Base-by-base conservation (phyloP, 2,113 vertebrate species). In the Holacanthus passer region DNA sequence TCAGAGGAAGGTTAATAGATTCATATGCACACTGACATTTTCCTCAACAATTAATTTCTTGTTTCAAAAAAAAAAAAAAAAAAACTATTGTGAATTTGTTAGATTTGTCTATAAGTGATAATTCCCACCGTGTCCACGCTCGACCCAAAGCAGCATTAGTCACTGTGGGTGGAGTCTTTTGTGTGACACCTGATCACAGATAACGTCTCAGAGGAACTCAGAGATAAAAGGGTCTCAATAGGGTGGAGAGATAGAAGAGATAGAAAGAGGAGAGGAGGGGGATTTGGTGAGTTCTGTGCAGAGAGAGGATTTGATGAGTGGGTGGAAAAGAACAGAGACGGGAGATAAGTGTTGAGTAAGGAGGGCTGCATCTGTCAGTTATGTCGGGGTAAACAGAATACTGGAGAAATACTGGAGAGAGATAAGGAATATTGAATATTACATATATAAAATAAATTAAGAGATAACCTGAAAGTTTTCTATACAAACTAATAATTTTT, bases 321-420 rank as follows among this genome's bases (percentile, higher is more conserved):
- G 68, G 68, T 74, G 74, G 82, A 82, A 64, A 84, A 82, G 62
- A 80, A 67, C 37, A 75, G 69, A 77, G 60, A 75, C 60, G 69
- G 48, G 27, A 71, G 78, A 82, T 81, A 85, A 72, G 53, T 88
- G 20, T 70, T 64, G 47, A 56, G 81, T 55, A 39, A 64, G 68
- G 60, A 81, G 12, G 11, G 67, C 67, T 72, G 59, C 68, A 78
- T 71, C 79, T 75, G 77, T 75, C 65, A 60, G 31, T 73, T 48
- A 48, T 48, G 9, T 52, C 50, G 1, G 7, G 12, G 6, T 22
- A 32, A 45, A 29, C 50, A 53, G 50, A 53, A 11, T 37, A 17
- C 41, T 11, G 29, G 50, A n/a, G 50, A 24, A n/a, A 53, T 24
- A n/a, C 20, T 50, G 20, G 7, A 3, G 22, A 22, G 11, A n/a